Base-by-base conservation (phyloP, 2,888 invertebrate genomes). In the Aphidius colemani region DNA sequence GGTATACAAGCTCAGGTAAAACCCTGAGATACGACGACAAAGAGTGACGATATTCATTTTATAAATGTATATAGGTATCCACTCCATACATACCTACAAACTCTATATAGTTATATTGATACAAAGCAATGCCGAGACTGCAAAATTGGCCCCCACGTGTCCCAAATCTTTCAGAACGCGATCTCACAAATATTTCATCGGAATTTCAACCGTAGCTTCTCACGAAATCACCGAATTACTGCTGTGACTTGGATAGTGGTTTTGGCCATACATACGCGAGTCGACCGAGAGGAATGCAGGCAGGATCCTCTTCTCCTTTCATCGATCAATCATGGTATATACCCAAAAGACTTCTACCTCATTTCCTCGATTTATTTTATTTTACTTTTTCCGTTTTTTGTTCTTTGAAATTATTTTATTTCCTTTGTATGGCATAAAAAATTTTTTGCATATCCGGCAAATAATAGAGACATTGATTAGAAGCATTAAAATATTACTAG, bases 131-230 rank as follows among this genome's bases (percentile, higher is more conserved):
- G 30, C 30, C 30, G 30, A 30, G 30, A 30, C 30, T 30, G 30
- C 30, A 30, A 30, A 30, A 30, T 30, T 30, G 30, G 30, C 44
- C 56, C 11, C 65, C 51, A 40, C 11, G 44, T 56, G 56, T 56
- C 45, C 56, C 49, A 57, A 63, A 59, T 66, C 65, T 64, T 58
- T 64, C 60, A 48, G 64, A 64, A 60, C 51, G 55, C 30, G 30
- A 30, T 30, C 53, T 63, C 63, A 61, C 59, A 66, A 68, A 66
- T 66, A 60, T 67, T 68, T 60, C 61, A 61, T 63, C 46, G 66
- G 63, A 64, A 69, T 68, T 68, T 59, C 61, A 61, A 59, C 49
- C 7, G 55, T 53, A 50, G 46, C 53, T 59, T 57, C 58, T 60
- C 49, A 60, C 44, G 59, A 50, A 64, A 64, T 64, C 50, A 56